These are phyloP conservation scores for Drosophila saltans DNA, from an alignment of 1,140 invertebrate species.

Conservation along the genomic window DNA sequence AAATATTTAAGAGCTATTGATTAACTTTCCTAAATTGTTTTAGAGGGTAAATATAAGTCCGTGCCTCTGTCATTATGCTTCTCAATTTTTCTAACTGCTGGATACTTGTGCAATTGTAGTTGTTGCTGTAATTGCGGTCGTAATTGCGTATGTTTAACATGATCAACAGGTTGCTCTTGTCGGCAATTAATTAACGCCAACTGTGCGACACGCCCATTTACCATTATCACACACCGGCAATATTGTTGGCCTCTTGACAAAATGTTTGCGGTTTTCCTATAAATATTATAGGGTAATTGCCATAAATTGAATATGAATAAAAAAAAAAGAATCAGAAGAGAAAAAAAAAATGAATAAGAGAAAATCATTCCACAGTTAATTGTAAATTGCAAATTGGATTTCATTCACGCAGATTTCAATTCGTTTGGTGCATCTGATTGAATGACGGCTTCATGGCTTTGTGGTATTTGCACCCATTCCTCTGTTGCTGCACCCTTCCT, in stretches of 20 bases:
- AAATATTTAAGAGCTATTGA: no score
- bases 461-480: constrained; percentile 19
- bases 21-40: no score
- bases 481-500: neutral
- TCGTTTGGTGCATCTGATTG: constrained; percentile 61
- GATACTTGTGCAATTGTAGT: neutral
- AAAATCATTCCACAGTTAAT: constrained; percentile 52
- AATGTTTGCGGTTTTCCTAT: constrained; percentile 64
- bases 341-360: neutral
- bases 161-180: constrained; percentile 39
- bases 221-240: constrained; percentile 10
- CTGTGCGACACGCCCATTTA: constrained; percentile 29
- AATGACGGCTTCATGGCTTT: constrained; percentile 61
- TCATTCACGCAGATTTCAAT: constrained; percentile 46
- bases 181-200: constrained; percentile 65
- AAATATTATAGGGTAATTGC: constrained; percentile 71
- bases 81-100: neutral
- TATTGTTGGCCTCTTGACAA: constrained; percentile 43
- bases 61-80: neutral
- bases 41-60: neutral
- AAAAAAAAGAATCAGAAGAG: constrained; percentile 3
- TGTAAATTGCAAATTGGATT: constrained; percentile 58
- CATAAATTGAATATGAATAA: constrained; percentile 29
- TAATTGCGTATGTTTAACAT: constrained; percentile 29
- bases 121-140: constrained; percentile 1